These are phyloP conservation scores for Tillus elongatus DNA, from an alignment of 2,888 invertebrate genomes.

Conservation along the genomic window DNA sequence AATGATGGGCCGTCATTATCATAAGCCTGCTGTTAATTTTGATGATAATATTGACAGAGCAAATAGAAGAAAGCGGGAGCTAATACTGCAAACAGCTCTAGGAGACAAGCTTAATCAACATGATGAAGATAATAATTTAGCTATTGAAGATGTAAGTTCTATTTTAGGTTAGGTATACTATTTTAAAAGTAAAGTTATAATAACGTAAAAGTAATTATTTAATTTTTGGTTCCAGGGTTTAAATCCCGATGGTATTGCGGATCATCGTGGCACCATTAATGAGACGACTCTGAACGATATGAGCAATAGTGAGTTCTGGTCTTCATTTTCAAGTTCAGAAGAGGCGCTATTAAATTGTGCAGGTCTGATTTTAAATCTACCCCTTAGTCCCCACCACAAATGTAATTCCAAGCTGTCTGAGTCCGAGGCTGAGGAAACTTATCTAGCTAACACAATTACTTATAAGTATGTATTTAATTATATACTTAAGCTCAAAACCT, in stretches of 20 bases:
- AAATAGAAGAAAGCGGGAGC: constrained; percentile 42
- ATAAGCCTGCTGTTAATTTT: constrained; percentile 31
- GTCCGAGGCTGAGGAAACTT: constrained; percentile 45
- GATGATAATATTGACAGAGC: constrained; percentile 32
- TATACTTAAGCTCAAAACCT: neutral
- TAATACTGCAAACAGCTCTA: constrained; percentile 46
- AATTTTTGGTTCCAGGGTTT: constrained; percentile 48
- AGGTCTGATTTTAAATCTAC: constrained; percentile 62
- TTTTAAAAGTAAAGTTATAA: no score
- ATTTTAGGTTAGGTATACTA: neutral
- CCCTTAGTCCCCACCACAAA: constrained; percentile 53
- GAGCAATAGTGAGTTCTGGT: constrained; percentile 72
- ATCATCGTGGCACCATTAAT: constrained; percentile 54
- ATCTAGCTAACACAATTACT: constrained; percentile 53
- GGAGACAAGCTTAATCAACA: constrained; percentile 46
- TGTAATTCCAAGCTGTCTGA: constrained; percentile 43
- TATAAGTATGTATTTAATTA: constrained; percentile 47
- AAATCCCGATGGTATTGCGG: constrained; percentile 55
- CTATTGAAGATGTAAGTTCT: constrained; percentile 52
- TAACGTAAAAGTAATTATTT: no score
- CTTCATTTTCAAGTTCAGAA: constrained; percentile 72
- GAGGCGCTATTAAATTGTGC: constrained; percentile 66
- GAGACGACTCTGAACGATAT: constrained; percentile 59
- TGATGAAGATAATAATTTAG: constrained; percentile 52
- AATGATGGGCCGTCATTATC: constrained; percentile 32